phyloP scores from a whole-genome alignment of 2,797 vertebrate species.

The Pseudotriccus pelzelni region DNA sequence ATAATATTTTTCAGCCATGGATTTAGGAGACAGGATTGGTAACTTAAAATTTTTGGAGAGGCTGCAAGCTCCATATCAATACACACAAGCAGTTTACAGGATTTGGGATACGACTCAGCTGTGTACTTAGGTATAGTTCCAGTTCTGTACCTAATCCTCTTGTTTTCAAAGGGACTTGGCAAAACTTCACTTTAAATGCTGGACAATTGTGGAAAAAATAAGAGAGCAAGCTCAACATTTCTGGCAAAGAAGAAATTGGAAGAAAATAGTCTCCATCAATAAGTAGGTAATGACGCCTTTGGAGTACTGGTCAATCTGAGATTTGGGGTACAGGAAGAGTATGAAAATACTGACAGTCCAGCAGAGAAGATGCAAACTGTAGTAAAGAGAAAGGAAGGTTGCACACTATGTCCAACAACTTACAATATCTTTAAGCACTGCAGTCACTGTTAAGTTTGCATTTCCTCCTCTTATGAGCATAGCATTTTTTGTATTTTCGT shows the following conservation, averaged over 20 bases:
- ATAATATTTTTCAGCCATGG: neutral
- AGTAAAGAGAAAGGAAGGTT: neutral
- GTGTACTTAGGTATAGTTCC: neutral
- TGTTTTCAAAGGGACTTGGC: neutral
- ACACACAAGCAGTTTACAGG: neutral
- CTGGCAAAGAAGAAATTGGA: neutral
- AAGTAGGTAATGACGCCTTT: neutral
- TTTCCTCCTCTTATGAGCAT: conserved; percentile 98
- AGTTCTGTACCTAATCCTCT: neutral
- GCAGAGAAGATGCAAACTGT: neutral
- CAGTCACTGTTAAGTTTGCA: conserved; percentile 81
- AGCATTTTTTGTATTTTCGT: conserved; percentile 86
- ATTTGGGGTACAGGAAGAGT: neutral
- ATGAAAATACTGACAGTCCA: neutral
- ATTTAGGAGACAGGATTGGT: neutral
- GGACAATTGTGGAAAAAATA: neutral
- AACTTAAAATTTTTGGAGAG: neutral
- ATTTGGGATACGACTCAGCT: neutral
- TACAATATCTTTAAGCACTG: conserved; percentile 91
- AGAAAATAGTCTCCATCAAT: neutral
- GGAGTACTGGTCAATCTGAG: neutral
- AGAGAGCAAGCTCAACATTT: neutral
- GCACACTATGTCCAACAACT: neutral
- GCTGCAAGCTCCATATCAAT: neutral
- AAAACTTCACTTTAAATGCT: neutral